Evolutionary conservation across 2,888 invertebrate species (phyloP).

Genomic region (Hydroisotoma schaefferi): DNA sequence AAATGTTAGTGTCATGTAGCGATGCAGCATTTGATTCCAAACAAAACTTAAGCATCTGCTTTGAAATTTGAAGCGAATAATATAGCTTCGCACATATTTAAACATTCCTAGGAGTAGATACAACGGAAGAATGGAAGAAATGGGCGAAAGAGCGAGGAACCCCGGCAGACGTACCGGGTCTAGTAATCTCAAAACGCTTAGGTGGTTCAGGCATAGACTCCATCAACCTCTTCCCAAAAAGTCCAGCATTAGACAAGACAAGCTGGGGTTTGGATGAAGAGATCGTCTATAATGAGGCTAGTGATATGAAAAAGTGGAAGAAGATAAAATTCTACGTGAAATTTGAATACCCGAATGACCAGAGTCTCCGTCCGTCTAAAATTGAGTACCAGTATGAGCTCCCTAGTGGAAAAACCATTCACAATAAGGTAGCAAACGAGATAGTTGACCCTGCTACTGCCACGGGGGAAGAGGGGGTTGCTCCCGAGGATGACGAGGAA

Average conservation of each 20-base stretch:
- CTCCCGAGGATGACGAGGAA: conserved; percentile 26
- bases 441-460: neutral
- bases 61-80: neutral
- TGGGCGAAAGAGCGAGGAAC: conserved; percentile 34
- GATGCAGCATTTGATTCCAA: neutral
- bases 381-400: conserved; percentile 36
- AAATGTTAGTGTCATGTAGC: no score
- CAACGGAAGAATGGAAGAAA: conserved; percentile 28
- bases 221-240: conserved; percentile 34
- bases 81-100: no score
- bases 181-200: conserved; percentile 30
- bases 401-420: conserved; percentile 29
- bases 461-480: conserved; percentile 12
- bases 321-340: conserved; percentile 27
- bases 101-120: conserved; percentile 22
- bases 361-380: conserved; percentile 25
- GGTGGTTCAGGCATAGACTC: conserved; percentile 36
- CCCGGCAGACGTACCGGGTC: conserved; percentile 23
- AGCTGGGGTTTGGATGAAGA: conserved; percentile 32
- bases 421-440: conserved; percentile 29
- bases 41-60: neutral
- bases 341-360: conserved; percentile 32
- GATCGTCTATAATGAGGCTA: conserved; percentile 23
- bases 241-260: conserved; percentile 16
- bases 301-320: conserved; percentile 37